phyloP scores from a whole-genome alignment of 2,113 vertebrate genomes.

The Tichodroma muraria region DNA sequence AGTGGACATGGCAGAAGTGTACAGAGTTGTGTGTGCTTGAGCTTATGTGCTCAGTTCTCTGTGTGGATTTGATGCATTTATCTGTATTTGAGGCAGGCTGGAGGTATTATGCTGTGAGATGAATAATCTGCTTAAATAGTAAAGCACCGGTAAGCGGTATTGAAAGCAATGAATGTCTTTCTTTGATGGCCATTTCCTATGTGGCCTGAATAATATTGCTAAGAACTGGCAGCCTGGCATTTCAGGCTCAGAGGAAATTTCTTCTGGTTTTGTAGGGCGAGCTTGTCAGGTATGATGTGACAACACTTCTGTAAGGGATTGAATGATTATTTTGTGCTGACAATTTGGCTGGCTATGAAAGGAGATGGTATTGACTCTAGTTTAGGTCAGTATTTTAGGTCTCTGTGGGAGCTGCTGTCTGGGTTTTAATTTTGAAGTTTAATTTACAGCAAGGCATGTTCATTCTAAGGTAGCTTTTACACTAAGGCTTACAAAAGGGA shows the following conservation, averaged over 20 bases:
- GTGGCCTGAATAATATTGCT: not conserved
- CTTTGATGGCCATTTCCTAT: conserved; percentile 6
- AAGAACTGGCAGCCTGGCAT: not conserved
- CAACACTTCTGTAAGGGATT: not conserved
- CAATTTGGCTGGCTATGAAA: not conserved
- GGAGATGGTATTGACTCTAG: not conserved
- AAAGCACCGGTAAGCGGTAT: not conserved
- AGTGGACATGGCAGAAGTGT: not conserved
- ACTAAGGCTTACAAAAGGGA: not conserved
- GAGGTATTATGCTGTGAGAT: conserved; percentile 14
- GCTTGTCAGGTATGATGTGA: not conserved
- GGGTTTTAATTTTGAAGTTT: not conserved
- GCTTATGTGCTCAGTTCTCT: not conserved
- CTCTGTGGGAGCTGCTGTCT: not conserved
- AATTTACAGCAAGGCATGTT: not conserved
- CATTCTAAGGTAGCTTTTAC: not conserved
- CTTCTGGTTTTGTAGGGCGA: not conserved
- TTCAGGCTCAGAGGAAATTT: not conserved
- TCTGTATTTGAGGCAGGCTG: conserved; percentile 11
- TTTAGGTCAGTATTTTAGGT: not conserved
- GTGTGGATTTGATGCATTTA: conserved; percentile 25
- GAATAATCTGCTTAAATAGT: conserved; percentile 49
- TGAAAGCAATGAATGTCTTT: not conserved
- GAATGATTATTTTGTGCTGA: not conserved
- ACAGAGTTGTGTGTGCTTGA: not conserved